These are phyloP conservation scores for Xerus rutilus DNA, from an alignment of 2,797 vertebrate genomes.

Conservation along the genomic window DNA sequence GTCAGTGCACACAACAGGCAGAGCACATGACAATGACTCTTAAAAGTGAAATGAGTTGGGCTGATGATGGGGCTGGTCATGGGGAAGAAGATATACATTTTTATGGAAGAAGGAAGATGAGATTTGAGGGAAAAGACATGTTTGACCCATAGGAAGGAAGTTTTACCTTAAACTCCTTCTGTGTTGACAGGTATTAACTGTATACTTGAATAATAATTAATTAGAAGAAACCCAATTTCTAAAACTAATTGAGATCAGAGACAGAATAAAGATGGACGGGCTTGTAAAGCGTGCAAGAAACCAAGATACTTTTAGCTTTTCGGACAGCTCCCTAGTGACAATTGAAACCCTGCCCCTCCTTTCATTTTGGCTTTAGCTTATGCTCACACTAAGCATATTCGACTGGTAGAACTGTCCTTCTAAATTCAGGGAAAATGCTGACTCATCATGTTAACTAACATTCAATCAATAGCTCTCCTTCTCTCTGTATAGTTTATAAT, in stretches of 20 bases:
- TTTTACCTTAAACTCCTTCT: slow-evolving; percentile 20
- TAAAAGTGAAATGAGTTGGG: not conserved
- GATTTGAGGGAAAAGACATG: not conserved
- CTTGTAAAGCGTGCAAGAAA: slow-evolving; percentile 3
- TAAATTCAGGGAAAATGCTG: slow-evolving; percentile 18
- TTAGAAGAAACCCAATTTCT: slow-evolving; percentile 22
- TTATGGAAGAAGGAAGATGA: not conserved
- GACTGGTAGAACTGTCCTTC: slow-evolving; percentile 46
- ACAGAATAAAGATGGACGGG: slow-evolving; percentile 1
- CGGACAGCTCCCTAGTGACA: not conserved
- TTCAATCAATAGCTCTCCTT: slow-evolving; percentile 51
- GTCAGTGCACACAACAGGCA: not conserved
- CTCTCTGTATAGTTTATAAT: not conserved
- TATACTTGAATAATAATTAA: slow-evolving; percentile 42
- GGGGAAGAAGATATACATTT: not conserved
- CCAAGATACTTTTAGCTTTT: not conserved
- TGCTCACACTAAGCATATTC: slow-evolving; percentile 50
- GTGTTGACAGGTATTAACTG: slow-evolving; percentile 24
- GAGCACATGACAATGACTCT: not conserved
- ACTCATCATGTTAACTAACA: not conserved
- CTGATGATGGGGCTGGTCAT: not conserved
- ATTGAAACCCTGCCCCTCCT: not conserved
- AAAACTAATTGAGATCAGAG: slow-evolving; percentile 34
- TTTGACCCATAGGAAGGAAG: slow-evolving; percentile 11
- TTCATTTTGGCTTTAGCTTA: slow-evolving; percentile 31